Conservation (phyloP, 2,888 invertebrate genomes). For the Tridacna gigas region DNA sequence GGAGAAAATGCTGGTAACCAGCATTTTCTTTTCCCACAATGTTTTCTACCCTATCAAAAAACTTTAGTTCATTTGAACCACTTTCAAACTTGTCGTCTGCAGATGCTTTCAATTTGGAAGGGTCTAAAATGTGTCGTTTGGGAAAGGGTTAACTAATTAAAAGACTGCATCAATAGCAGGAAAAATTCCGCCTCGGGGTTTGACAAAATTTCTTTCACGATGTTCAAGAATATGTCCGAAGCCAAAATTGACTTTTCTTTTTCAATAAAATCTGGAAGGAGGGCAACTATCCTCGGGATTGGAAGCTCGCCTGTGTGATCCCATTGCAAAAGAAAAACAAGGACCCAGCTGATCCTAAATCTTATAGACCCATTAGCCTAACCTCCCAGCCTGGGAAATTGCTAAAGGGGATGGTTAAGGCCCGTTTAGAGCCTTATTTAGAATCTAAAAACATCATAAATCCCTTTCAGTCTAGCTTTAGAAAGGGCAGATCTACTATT, state of each 20-base stretch:
- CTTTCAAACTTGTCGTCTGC: too few relatives aligned
- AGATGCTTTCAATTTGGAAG: too few relatives aligned
- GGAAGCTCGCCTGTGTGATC: conserved; percentile 29
- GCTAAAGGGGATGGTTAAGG: conserved; percentile 11
- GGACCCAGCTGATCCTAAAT: conserved; percentile 11
- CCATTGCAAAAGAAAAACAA: not conserved
- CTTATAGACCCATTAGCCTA: conserved; percentile 27
- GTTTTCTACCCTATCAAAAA: too few relatives aligned
- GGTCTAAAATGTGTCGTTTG: too few relatives aligned
- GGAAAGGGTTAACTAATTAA: too few relatives aligned
- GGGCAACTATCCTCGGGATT: not conserved
- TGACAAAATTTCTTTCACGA: not conserved
- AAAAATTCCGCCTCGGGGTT: conserved; percentile 1
- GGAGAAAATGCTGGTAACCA: too few relatives aligned
- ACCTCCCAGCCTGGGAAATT: conserved; percentile 31
- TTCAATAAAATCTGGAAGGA: not conserved
- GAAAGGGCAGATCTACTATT: not conserved
- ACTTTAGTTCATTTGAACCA: too few relatives aligned
- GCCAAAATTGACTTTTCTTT: not conserved
- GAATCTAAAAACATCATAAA: conserved; percentile 18
- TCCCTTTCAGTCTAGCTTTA: conserved; percentile 14
- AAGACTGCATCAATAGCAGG: not conserved
- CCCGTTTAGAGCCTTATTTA: conserved; percentile 2
- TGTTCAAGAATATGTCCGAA: not conserved
- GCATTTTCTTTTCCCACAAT: too few relatives aligned